Evolutionary conservation across 2,888 invertebrate species (phyloP), one percentile per base, ranked within the genome.

Genomic region (Anarsia innoxiella): DNA sequence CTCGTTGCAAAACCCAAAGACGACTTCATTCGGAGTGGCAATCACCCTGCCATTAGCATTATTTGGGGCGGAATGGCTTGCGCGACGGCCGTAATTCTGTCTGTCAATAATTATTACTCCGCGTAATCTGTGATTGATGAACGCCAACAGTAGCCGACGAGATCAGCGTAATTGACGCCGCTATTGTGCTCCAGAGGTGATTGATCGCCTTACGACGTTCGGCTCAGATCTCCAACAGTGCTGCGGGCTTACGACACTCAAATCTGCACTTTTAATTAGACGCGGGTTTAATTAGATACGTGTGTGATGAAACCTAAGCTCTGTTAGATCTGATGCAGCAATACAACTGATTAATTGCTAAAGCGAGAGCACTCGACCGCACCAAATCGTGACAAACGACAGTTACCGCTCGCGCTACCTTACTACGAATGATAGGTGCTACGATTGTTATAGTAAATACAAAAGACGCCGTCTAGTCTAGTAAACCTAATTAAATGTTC

Each of bases 51-150:
- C 60, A 66, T 67, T 67, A 66, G 48, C 54, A 51, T 59, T 58
- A 69, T 66, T 66, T 63, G 59, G 56, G 49, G 54, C 61, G 49
- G 44, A 51, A 49, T 46, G 23, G 38, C 33, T n/a, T n/a, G 42
- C 50, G 37, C 39, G 26, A 30, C 39, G 50, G 42, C 58, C 48
- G 59, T 66, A 65, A 66, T 66, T 65, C 62, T 53, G 50, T 54
- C 68, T 67, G 78, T 79, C 78, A 77, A 73, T 82, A 75, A 75
- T 77, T 70, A 80, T 75, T 73, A 73, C 59, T 49, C 48, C 47
- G 59, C 59, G 62, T 77, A 74, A 77, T 73, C 66, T 62, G 46
- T 71, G 79, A 82, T 80, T 78, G 76, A 80, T 79, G 73, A 63
- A 60, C 51, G 64, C 56, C 61, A 62, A 75, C 80, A 66, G 82